These are phyloP conservation scores for Tachypleus tridentatus DNA, from an alignment of 1,140 invertebrate species.

Conservation along the genomic window DNA sequence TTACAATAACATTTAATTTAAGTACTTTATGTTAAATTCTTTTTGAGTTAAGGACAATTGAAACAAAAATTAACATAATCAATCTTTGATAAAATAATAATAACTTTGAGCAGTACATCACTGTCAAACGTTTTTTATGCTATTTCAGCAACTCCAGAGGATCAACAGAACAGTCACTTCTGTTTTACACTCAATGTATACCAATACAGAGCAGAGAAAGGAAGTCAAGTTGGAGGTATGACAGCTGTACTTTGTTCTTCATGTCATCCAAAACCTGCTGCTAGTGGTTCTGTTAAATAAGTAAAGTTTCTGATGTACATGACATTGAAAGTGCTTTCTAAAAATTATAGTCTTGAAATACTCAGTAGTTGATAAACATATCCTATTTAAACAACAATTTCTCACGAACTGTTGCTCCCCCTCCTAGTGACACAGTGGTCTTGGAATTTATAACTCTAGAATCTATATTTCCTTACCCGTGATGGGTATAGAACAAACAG, in stretches of 20 bases:
- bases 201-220: slow-evolving; percentile 71
- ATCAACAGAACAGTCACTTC: slow-evolving; percentile 57
- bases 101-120: not conserved
- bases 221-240: slow-evolving; percentile 73
- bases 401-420: too few relatives aligned
- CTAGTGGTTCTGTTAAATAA: too few relatives aligned
- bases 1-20: not conserved
- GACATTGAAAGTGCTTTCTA: too few relatives aligned
- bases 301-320: too few relatives aligned
- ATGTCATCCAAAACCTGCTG: too few relatives aligned
- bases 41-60: not conserved
- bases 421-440: too few relatives aligned
- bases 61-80: not conserved
- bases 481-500: too few relatives aligned
- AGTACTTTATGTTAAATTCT: not conserved
- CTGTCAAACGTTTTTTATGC: not conserved
- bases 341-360: too few relatives aligned
- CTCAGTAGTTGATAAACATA: too few relatives aligned
- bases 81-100: not conserved
- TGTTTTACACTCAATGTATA: slow-evolving; percentile 91
- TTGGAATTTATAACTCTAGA: too few relatives aligned
- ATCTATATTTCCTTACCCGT: too few relatives aligned
- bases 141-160: slow-evolving; percentile 41
- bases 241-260: slow-evolving; percentile 12
- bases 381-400: too few relatives aligned